Evolutionary conservation across 1,140 invertebrate genomes (phyloP), one percentile per base, ranked within the genome.

Genomic region (Lucilia cuprina): DNA sequence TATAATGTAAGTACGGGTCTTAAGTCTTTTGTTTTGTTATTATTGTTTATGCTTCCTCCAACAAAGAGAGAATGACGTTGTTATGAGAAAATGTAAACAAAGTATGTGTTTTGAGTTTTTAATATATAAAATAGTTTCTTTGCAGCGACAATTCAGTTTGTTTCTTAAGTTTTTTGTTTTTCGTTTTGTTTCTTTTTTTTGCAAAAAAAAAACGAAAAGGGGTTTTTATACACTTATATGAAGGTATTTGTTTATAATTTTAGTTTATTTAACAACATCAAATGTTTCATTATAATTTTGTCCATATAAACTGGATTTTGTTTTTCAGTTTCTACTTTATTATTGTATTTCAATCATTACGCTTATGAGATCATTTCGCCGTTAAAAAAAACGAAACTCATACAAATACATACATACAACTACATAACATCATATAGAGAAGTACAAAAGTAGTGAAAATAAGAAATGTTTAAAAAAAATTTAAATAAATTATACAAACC

Each of bases 21-120:
- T 84, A 84, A 84, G 83, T 84, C 83, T 84, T 84, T 82, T 82
- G 83, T 74, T 84, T 84, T 70, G 75, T 34, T 8, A 60, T 41
- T 55, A 60, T 41, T 55, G 83, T 25, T 55, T 55, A 41, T 41
- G 5, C 10, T 8, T 41, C 0, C 10, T 8, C 2, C 41, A 10
- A 5, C 5, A 2, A 41, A 41, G 17, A 35, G 74, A 13, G 50
- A n/a, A n/a, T n/a, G n/a, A 17, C 25, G 70, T 19, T 19, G 7
- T 4, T 8, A 55, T 8, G 50, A 55, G 50, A 55, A 12, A 55
- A 17, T 1, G 50, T 41, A 41, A 55, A 55, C 8, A 41, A 55
- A 17, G 50, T 17, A 55, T 55, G 10, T 55, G 50, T 55, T 8
- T 41, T 41, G 35, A 5, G 35, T 41, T 41, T 41, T 41, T 41